These are phyloP conservation scores for Colletes latitarsis DNA, from an alignment of 1,140 invertebrate genomes.

Conservation along the genomic window DNA sequence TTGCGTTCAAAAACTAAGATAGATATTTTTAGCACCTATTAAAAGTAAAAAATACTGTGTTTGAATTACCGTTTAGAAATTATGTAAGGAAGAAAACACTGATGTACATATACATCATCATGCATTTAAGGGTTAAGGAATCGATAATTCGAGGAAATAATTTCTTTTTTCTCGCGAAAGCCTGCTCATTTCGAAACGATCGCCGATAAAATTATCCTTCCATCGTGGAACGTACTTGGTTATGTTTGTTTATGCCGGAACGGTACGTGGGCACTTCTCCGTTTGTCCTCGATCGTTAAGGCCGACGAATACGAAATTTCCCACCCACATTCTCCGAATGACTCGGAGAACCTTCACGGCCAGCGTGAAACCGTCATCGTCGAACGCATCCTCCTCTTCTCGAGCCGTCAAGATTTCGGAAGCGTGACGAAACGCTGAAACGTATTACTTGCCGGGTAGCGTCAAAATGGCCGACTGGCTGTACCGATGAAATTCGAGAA, in stretches of 20 bases:
- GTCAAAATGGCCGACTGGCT: not conserved
- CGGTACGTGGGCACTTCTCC: slow-evolving; percentile 21
- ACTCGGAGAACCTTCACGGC: not conserved
- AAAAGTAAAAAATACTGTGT: no score
- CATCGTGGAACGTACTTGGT: not conserved
- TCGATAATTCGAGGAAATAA: no score
- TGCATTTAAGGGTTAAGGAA: no score
- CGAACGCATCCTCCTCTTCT: not conserved
- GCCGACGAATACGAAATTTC: slow-evolving; percentile 46
- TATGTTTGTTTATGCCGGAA: slow-evolving; percentile 6
- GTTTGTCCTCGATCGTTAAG: slow-evolving; percentile 35
- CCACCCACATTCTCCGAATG: slow-evolving; percentile 17
- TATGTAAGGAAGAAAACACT: no score
- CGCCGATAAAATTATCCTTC: not conserved
- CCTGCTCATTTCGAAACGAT: not conserved
- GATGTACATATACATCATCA: no score
- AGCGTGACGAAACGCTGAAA: slow-evolving; percentile 2
- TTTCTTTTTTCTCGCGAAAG: not conserved
- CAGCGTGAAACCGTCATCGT: not conserved
- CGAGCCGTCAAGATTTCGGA: not conserved
- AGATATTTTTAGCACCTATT: no score
- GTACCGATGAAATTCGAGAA: not conserved
- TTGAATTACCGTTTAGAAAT: no score
- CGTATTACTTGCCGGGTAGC: not conserved
- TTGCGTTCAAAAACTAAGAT: no score